Percentiles rank a stretch among this genome's conserved stretches.
Evolutionary conservation across 2,888 invertebrate genomes (phyloP).

Genomic region (Dryobotodes eremita): DNA sequence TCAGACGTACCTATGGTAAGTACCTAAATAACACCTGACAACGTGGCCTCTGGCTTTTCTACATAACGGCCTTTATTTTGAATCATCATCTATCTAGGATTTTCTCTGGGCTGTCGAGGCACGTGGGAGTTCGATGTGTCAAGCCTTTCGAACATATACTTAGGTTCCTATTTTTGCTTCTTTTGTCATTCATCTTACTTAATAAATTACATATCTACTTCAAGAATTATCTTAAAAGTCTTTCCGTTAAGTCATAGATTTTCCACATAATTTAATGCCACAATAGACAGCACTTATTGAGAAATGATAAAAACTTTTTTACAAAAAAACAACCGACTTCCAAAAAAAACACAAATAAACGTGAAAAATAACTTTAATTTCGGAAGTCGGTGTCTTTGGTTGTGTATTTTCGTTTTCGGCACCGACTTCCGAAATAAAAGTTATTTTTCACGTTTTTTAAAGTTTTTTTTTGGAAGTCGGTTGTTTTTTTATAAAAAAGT

Average conservation of each 20-base stretch:
- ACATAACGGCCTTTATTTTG: not conserved
- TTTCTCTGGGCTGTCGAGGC: not conserved
- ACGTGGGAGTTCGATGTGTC: not conserved
- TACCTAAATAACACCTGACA: not conserved
- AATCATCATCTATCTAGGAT: conserved; percentile 1
- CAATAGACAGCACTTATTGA: not conserved
- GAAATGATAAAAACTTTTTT: too few relatives aligned
- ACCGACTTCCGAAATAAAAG: too few relatives aligned
- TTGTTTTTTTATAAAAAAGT: too few relatives aligned
- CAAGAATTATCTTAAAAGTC: not conserved
- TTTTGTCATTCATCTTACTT: not conserved
- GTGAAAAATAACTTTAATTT: too few relatives aligned
- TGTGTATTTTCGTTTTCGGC: too few relatives aligned
- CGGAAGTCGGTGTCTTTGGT: too few relatives aligned
- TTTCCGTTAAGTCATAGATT: not conserved
- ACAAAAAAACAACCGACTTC: too few relatives aligned
- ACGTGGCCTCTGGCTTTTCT: not conserved
- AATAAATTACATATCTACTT: not conserved
- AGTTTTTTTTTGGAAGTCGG: too few relatives aligned
- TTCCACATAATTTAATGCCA: not conserved
- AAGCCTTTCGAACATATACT: not conserved
- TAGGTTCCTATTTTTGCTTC: too few relatives aligned
- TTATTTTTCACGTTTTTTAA: too few relatives aligned
- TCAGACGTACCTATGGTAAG: not conserved
- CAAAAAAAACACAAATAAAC: too few relatives aligned